phyloP scores from a whole-genome alignment of 2,888 invertebrate species.

The Euplagia quadripunctaria region DNA sequence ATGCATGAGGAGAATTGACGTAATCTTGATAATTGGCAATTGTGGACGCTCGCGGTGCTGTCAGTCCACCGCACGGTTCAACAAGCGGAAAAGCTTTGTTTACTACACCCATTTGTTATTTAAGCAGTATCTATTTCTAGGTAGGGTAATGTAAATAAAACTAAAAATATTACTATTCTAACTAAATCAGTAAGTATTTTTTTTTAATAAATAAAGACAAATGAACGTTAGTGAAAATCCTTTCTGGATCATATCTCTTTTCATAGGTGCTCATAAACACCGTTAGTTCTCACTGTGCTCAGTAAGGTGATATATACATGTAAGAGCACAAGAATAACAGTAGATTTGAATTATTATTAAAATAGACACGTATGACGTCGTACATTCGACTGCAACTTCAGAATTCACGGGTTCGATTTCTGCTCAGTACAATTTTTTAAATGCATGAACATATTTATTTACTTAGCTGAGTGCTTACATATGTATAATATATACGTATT shows the following conservation, averaged over 20 bases:
- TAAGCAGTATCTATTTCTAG: neutral
- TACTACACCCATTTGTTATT: slow-evolving; percentile 2
- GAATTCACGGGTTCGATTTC: neutral
- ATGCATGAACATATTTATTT: neutral
- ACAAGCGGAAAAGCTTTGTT: slow-evolving; percentile 23
- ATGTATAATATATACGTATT: neutral
- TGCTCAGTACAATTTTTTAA: neutral
- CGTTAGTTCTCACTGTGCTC: no score
- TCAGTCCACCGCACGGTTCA: slow-evolving; percentile 10
- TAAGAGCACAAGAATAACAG: neutral
- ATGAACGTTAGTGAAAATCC: neutral
- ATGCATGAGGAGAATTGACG: slow-evolving; percentile 59
- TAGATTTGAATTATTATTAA: neutral
- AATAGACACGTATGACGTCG: neutral
- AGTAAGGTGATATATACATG: no score
- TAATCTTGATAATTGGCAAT: slow-evolving; percentile 72
- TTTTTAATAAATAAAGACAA: neutral
- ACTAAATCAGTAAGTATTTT: neutral
- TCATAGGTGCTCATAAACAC: neutral
- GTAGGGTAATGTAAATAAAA: neutral
- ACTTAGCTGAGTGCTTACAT: neutral
- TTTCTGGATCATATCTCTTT: neutral
- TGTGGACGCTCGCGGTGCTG: slow-evolving; percentile 41
- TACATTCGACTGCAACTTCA: neutral
- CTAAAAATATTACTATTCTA: neutral